Conservation (phyloP, 2,797 vertebrate genomes). For the Halcyon smyrnensis region DNA sequence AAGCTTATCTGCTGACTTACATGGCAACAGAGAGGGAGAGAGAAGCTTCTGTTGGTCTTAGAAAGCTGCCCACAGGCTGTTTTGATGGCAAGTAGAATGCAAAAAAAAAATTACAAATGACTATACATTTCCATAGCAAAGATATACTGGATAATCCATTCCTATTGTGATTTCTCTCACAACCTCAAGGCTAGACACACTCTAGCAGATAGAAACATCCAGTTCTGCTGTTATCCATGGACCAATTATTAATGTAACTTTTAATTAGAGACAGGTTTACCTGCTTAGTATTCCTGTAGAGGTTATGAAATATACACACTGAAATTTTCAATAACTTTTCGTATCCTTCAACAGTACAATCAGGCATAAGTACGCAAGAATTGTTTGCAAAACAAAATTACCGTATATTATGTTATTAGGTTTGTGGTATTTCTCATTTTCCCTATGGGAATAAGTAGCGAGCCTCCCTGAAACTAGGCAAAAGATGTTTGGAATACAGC, state of each 20-base stretch:
- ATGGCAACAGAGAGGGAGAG: neutral
- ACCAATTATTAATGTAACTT: neutral
- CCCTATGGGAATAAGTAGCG: neutral
- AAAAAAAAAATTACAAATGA: slow-evolving; percentile 33
- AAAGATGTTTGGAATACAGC: neutral
- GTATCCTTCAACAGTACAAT: neutral
- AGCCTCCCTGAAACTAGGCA: neutral
- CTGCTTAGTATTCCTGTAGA: neutral
- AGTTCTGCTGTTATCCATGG: neutral
- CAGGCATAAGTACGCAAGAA: neutral
- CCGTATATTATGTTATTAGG: neutral
- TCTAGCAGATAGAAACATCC: neutral
- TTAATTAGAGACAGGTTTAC: slow-evolving; percentile 28
- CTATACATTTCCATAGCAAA: slow-evolving; percentile 62
- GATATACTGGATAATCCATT: slow-evolving; percentile 43
- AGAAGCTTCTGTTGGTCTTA: slow-evolving; percentile 20
- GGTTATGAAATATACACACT: neutral
- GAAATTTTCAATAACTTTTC: neutral
- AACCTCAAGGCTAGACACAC: slow-evolving; percentile 33
- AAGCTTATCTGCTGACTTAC: slow-evolving; percentile 52
- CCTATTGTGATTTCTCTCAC: neutral
- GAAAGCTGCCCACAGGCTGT: slow-evolving; percentile 61
- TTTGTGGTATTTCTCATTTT: neutral
- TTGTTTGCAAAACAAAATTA: neutral
- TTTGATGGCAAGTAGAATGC: slow-evolving; percentile 35